A percentile compares a stretch with the other conserved stretches of the same genome.
Evolutionary conservation across 2,888 invertebrate genomes (phyloP).

Genomic region (Hypomecis atomaria): DNA sequence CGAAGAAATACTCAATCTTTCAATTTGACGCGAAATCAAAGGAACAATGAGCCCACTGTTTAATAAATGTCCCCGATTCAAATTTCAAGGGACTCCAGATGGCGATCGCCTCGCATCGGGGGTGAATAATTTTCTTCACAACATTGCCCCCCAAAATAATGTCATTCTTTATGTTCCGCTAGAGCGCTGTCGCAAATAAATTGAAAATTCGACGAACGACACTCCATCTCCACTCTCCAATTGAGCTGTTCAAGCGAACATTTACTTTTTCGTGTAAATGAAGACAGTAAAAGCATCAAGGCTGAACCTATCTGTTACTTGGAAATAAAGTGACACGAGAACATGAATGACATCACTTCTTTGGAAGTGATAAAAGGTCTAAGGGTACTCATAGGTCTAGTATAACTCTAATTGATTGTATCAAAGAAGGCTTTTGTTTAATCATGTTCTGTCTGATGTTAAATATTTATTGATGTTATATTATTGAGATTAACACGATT

Average conservation of each 20-base stretch:
- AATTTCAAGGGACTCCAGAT: slow-evolving; percentile 68
- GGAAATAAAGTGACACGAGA: slow-evolving; percentile 12
- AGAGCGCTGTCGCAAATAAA: slow-evolving; percentile 59
- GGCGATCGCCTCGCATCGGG: slow-evolving; percentile 60
- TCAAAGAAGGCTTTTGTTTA: too few relatives aligned
- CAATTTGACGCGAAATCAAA: slow-evolving; percentile 59
- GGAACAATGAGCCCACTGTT: slow-evolving; percentile 62
- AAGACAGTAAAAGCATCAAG: slow-evolving; percentile 9
- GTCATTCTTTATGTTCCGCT: slow-evolving; percentile 55
- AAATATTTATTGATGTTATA: too few relatives aligned
- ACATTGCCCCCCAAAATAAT: slow-evolving; percentile 59
- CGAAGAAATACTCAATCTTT: slow-evolving; percentile 47
- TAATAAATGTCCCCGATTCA: slow-evolving; percentile 69
- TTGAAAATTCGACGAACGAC: slow-evolving; percentile 50
- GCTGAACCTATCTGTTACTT: slow-evolving; percentile 5
- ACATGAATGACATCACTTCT: slow-evolving; percentile 1
- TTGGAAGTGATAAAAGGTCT: too few relatives aligned
- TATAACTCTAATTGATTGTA: too few relatives aligned
- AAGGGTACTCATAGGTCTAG: too few relatives aligned
- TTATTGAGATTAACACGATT: too few relatives aligned
- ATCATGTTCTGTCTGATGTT: too few relatives aligned
- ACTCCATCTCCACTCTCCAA: slow-evolving; percentile 33
- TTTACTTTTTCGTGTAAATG: slow-evolving; percentile 43
- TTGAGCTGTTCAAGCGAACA: slow-evolving; percentile 53
- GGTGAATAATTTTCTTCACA: slow-evolving; percentile 69